Percentiles rank a stretch among this genome's conserved stretches.
Conservation (phyloP, 1,140 invertebrate species). For the Penaeus chinensis region DNA sequence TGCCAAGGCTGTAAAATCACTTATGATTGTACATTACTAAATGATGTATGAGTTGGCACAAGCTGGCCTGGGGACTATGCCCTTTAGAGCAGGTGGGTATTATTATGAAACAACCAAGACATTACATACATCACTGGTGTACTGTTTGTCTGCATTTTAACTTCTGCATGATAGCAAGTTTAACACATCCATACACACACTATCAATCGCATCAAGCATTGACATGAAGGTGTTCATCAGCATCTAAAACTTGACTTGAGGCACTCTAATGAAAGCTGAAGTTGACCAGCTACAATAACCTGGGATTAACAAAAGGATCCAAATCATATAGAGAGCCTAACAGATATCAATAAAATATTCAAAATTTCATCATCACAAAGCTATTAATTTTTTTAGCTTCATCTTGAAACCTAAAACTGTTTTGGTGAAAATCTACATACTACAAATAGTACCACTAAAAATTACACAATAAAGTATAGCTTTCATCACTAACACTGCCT, state of each 20-base stretch:
- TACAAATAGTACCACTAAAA: constrained; percentile 36
- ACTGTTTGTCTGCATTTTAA: constrained; percentile 31
- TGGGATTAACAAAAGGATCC: neutral
- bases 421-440: constrained; percentile 30
- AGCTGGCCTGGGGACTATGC: constrained; percentile 32
- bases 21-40: too few relatives aligned
- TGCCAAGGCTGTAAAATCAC: constrained; percentile 6
- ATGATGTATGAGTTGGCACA: constrained; percentile 1
- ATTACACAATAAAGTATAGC: constrained; percentile 41
- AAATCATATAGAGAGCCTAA: constrained; percentile 35
- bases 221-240: constrained; percentile 34
- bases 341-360: constrained; percentile 6
- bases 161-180: constrained; percentile 48
- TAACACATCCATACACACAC: constrained; percentile 25
- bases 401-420: neutral
- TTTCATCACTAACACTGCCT: constrained; percentile 47
- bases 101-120: constrained; percentile 45
- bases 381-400: neutral
- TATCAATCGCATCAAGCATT: constrained; percentile 24
- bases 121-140: constrained; percentile 49
- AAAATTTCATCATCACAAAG: constrained; percentile 23
- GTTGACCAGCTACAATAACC: constrained; percentile 35
- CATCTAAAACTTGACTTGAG: constrained; percentile 53
- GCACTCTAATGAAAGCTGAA: constrained; percentile 54
- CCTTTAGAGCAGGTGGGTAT: constrained; percentile 43